Base-by-base conservation (phyloP, 2,797 vertebrate genomes). In the Onychomys torridus region DNA sequence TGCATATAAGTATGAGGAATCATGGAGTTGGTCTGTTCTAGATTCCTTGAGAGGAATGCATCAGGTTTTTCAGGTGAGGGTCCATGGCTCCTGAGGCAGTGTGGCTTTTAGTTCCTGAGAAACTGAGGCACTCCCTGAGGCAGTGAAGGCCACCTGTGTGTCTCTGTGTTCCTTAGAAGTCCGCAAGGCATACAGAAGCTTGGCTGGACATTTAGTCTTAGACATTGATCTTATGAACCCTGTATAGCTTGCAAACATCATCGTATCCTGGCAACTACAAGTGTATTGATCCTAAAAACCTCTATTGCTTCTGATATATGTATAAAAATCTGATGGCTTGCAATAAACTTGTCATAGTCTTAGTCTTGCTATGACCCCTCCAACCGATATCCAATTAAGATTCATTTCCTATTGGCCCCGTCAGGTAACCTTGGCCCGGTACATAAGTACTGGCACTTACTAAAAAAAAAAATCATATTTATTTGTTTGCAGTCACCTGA, bases 401-500 rank as follows among this genome's bases (percentile, higher is more conserved):
- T 37, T 76, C 79, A 17, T 2, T 17, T 43, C 23, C 37, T 16
- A 40, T 29, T 37, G 40, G n/a, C n/a, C 79, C 27, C 40, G 29
- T 61, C n/a, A 82, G 79, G 23, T 40, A 40, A 59, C 79, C 55
- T 4, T 40, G 55, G 79, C 37, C 55, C 14, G 6, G 79, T 37
- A 81, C 59, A 13, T 55, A 59, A 59, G n/a, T 25, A 9, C 6
- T 59, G 55, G 37, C 40, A 9, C 57, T 16, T 12, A 75, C 10
- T 27, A 75, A 43, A 69, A 67, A 59, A 59, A 96, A 61, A 96
- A 79, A 67, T 89, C 21, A 2, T 73, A 92, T 69, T 96, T 97
- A 27, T 94, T 6, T 9, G 63, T 40, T 40, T 43, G 29, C 34
- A 86, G 29, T 57, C 76, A 87, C 43, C 49, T 77, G 63, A 94